Base-by-base conservation (phyloP, 1,140 invertebrate species). In the Cryptotermes secundus region DNA sequence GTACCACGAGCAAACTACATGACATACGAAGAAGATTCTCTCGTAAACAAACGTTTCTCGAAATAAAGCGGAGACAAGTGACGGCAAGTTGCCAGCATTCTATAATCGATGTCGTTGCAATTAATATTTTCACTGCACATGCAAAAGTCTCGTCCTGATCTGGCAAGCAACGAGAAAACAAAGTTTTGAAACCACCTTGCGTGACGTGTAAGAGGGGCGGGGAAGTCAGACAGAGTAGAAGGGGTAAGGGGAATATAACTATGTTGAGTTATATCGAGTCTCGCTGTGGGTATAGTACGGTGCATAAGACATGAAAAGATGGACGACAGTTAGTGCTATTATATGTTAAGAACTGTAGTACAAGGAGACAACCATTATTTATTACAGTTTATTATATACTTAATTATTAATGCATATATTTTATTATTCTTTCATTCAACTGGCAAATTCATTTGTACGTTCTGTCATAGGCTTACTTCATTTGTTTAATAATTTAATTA, bases 161-260 rank as follows among this genome's bases (percentile, higher is more conserved):
- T 81, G 35, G 35, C 80, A 81, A 38, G 7, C 26, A 36, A 34
- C 34, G 35, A 45, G 42, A 45, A 31, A 35, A 45, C 42, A 7
- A 81, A 81, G 80, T 81, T 45, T 38, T 72, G 42, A 81, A 81
- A 81, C 80, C 80, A 81, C 80, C 80, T 81, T 81, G 80, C 80
- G 31, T 81, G 80, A 81, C 34, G 80, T 36, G n/a, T 26, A 10
- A 22, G 35, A 38, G 34, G 34, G 35, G 35, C 0, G 35, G 80
- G 34, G 80, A 38, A 45, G 80, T 36, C 35, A 81, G 80, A 81
- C 80, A 24, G 0, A 81, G 80, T 81, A 16, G 80, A 81, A 45
- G 42, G 80, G 80, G 80, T 72, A 26, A 72, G 59, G 59, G 59
- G 80, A 81, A 81, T 81, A 81, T 36, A 81, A 81, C 80, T 81